Percentiles rank a stretch among this genome's conserved stretches.
These are phyloP conservation scores for Globodera ellingtonae DNA, from an alignment of 1,140 invertebrate genomes.

Conservation along the genomic window DNA sequence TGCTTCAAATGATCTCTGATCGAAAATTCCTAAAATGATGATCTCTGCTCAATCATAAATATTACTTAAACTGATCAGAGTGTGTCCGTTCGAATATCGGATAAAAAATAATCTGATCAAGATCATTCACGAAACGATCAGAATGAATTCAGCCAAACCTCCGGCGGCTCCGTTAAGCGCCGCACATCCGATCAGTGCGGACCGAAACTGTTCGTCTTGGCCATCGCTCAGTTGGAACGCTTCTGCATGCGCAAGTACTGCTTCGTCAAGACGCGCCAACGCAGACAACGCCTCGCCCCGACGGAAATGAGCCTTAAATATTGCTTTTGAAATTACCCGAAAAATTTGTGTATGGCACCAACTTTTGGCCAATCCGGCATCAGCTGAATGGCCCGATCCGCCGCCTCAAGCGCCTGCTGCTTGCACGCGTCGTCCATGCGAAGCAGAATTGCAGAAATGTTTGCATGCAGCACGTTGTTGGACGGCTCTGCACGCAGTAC, in stretches of 20 bases:
- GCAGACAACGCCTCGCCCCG: constrained; percentile 4
- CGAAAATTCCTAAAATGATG: no score
- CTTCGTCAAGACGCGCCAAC: not conserved
- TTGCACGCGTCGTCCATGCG: not conserved
- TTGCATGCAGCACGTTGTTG: constrained; percentile 12
- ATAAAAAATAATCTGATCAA: no score
- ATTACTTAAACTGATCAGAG: no score
- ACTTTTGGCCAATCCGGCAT: not conserved
- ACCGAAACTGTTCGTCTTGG: not conserved
- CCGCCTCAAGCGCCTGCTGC: constrained; percentile 1
- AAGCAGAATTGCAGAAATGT: constrained; percentile 1
- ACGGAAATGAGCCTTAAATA: constrained; percentile 4
- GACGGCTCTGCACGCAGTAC: not conserved
- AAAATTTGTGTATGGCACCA: not conserved
- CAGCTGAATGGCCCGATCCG: not conserved
- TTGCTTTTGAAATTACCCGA: not conserved
- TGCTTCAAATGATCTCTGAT: no score
- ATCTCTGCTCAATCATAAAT: no score
- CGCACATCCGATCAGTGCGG: not conserved
- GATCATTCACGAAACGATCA: no score
- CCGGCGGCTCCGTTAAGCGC: not conserved
- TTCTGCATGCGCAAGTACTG: not conserved
- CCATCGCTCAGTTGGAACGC: not conserved
- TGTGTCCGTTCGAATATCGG: no score
- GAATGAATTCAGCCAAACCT: not conserved